Base-by-base conservation (phyloP, 2,113 vertebrate species). In the Zapus hudsonius region DNA sequence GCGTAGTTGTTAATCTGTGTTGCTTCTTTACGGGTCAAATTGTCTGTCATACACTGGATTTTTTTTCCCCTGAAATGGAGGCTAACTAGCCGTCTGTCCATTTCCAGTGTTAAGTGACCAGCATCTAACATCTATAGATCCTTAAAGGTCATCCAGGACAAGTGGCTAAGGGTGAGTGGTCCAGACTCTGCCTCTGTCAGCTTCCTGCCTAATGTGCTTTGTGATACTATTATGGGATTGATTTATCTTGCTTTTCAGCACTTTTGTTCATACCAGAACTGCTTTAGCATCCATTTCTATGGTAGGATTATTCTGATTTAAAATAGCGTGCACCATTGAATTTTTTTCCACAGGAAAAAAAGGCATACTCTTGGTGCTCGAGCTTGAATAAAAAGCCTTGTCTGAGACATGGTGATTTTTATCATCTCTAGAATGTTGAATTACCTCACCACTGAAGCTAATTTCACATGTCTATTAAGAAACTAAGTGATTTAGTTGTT, bases 161-260 rank as follows among this genome's bases (percentile, higher is more conserved):
- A 70, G 36, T 36, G 55, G 89, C 83, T 67, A 40, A 36, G 73
- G 80, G 27, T 59, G 72, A 70, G 38, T 74, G 72, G 27, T 36
- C 79, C 19, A 19, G 22, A 67, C 73, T 44, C 81, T 40, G 61
- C 44, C 66, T 66, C 22, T 31, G 7, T 87, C 23, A 73, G 94
- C 61, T 73, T 94, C 79, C 78, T 95, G 25, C 63, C 47, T 74
- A 7, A 73, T 78, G 84, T 91, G 67, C 80, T 78, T 91, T 89
- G 44, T 27, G 38, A 29, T 93, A 5, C 33, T 42, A 29, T 86
- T 64, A 15, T 8, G 31, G 72, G 33, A 84, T 84, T 44, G 91
- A 91, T 78, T 72, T 70, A 33, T 82, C 95, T 83, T 44, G 84
- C 44, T 86, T 82, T 55, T 76, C 31, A 31, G 22, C 75, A 25